phyloP scores from a whole-genome alignment of 2,888 invertebrate species.

The Tachystola acroxantha region DNA sequence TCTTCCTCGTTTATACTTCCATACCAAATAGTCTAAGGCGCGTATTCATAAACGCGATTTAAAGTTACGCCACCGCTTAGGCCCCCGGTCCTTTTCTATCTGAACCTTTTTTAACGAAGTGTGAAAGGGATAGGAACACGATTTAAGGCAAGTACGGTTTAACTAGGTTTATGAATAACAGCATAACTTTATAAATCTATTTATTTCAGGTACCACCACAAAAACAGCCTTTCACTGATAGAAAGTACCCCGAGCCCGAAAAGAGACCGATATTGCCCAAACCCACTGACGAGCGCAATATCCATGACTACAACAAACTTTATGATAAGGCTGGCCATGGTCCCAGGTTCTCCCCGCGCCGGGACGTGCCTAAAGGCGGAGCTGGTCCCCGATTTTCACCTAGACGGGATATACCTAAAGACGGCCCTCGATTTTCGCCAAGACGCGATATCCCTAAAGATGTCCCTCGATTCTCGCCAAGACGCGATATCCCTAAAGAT shows the following conservation, averaged over 20 bases:
- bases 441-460: constrained; percentile 11
- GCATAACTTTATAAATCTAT: too few relatives aligned
- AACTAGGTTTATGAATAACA: too few relatives aligned
- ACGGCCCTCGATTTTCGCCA: neutral
- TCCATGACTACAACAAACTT: constrained; percentile 9
- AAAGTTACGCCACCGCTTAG: too few relatives aligned
- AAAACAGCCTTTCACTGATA: constrained; percentile 19
- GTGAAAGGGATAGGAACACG: too few relatives aligned
- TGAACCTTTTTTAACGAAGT: too few relatives aligned
- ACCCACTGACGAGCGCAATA: neutral
- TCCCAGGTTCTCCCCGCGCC: constrained; percentile 8
- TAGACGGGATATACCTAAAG: constrained; percentile 1
- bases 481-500: neutral
- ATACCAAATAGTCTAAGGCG: too few relatives aligned
- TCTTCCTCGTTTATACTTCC: too few relatives aligned
- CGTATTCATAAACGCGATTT: too few relatives aligned
- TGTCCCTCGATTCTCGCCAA: neutral
- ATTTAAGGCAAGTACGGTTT: too few relatives aligned
- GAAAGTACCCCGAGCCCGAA: constrained; percentile 21
- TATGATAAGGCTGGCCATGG: constrained; percentile 12
- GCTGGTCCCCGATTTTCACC: constrained; percentile 7
- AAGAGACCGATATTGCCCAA: constrained; percentile 13
- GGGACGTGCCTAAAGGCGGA: too few relatives aligned
- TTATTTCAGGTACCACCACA: constrained; percentile 21
- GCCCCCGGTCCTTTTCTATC: too few relatives aligned